Conservation (phyloP, 2,113 vertebrate genomes). For the Zosterops hypoxanthus region DNA sequence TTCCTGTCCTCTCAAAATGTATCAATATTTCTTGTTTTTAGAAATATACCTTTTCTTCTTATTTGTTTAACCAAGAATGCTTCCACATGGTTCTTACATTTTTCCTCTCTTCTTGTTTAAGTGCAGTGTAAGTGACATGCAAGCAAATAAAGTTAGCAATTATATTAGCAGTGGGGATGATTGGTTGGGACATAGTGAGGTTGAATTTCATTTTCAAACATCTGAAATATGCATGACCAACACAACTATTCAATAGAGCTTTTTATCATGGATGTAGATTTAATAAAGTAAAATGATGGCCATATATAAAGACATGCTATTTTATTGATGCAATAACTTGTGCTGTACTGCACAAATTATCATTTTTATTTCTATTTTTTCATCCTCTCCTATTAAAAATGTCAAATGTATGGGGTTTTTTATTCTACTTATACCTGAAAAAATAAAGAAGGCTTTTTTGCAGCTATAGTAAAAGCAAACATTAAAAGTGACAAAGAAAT, state of each 20-base stretch:
- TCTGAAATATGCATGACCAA: slow-evolving; percentile 24
- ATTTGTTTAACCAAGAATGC: not conserved
- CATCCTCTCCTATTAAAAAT: not conserved
- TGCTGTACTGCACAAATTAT: not conserved
- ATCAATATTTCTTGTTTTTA: not conserved
- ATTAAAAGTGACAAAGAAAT: not conserved
- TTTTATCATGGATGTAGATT: not conserved
- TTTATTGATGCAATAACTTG: slow-evolving; percentile 34
- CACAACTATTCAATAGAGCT: not conserved
- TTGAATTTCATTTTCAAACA: not conserved
- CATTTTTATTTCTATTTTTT: slow-evolving; percentile 37
- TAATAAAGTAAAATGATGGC: slow-evolving; percentile 40
- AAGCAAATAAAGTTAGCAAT: not conserved
- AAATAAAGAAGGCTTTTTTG: not conserved
- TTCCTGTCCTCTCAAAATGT: not conserved
- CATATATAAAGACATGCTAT: not conserved
- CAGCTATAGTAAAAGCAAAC: not conserved
- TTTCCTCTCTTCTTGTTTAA: not conserved
- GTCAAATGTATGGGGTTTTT: not conserved
- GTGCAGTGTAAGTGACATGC: not conserved
- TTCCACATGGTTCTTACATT: not conserved
- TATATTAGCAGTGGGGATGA: not conserved
- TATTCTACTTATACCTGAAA: not conserved
- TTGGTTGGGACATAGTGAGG: not conserved
- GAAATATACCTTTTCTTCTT: not conserved